Evolutionary conservation across 2,113 vertebrate genomes (phyloP), one percentile per base, ranked within the genome.

Genomic region (Balaenoptera acutorostrata): DNA sequence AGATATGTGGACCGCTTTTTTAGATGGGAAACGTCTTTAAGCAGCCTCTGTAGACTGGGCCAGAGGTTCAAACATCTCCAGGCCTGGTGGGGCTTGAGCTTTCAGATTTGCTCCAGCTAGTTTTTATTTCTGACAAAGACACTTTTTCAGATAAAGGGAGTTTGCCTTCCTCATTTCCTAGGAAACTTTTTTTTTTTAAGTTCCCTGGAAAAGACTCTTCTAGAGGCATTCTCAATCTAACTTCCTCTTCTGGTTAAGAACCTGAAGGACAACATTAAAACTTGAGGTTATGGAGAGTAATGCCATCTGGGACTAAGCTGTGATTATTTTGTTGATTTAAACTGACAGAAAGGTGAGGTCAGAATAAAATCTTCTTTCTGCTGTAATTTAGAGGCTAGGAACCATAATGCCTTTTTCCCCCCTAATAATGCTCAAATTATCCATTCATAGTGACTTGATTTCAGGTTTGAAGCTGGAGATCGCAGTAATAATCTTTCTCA

Each of bases 271-370:
- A 94, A 92, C 71, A 93, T 97, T 97, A 95, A 92, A 64, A 3
- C 8, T 89, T 87, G 59, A 93, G 95, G n/a, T 90, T 92, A 90
- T 88, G 82, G 89, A 98, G 97, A 97, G 61, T 93, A 96, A 81
- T 98, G 52, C 59, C 97, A 97, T 93, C 46, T 33, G 87, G 95
- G 92, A 98, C 57, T 95, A 97, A 97, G 88, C 69, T 52, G 46
- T 83, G 84, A 96, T 97, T 82, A 94, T 95, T 98, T 96, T 97
- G 92, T 98, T 98, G 96, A 96, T 98, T 98, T 98, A 97, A 98
- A 96, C 64, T 90, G 97, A 95, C 57, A 96, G 82, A 96, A 98
- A 98, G 91, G 90, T 29, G 71, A 98, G 93, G 83, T 98, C 92
- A 97, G 96, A 98, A 94, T 71, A 91, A 97, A 98, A 92, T 97